Conservation (phyloP, 1,140 invertebrate species). For the Danaus melanippus region DNA sequence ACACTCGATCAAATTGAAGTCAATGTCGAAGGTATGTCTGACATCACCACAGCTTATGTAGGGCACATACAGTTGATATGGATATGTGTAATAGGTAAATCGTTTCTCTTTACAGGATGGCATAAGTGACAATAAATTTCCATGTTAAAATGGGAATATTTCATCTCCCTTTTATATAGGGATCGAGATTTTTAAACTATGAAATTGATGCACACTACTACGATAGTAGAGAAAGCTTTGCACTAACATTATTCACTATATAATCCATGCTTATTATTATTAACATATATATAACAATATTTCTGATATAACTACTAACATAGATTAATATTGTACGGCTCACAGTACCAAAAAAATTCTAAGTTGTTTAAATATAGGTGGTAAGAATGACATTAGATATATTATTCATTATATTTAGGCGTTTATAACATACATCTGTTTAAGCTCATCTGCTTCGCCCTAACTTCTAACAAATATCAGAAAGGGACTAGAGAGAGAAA, state of each 20-base stretch:
- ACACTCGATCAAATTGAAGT: constrained; percentile 93
- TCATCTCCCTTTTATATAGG: constrained; percentile 7
- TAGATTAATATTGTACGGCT: constrained; percentile 15
- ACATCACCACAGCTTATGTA: background rate
- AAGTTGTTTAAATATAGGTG: constrained; percentile 7
- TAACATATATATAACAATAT: constrained; percentile 11
- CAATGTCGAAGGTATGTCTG: constrained; percentile 90
- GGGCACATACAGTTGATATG: constrained; percentile 1
- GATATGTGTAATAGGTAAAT: constrained; percentile 4
- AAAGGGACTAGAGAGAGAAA: constrained; percentile 6
- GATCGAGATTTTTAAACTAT: constrained; percentile 16
- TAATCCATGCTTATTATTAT: constrained; percentile 21
- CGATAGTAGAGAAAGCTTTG: constrained; percentile 14
- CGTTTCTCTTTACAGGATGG: constrained; percentile 25
- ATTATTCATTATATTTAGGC: constrained; percentile 11
- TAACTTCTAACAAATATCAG: constrained; percentile 58
- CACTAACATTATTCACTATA: constrained; percentile 15
- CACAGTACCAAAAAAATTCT: constrained; percentile 17
- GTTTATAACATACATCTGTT: constrained; percentile 19
- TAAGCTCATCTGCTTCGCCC: constrained; percentile 67
- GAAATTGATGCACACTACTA: constrained; percentile 13
- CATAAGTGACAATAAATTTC: constrained; percentile 22
- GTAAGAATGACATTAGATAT: constrained; percentile 9
- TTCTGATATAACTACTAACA: constrained; percentile 10
- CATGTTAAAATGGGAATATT: constrained; percentile 17